Evolutionary conservation across 1,140 invertebrate species (phyloP).

Genomic region (Lithobius niger): DNA sequence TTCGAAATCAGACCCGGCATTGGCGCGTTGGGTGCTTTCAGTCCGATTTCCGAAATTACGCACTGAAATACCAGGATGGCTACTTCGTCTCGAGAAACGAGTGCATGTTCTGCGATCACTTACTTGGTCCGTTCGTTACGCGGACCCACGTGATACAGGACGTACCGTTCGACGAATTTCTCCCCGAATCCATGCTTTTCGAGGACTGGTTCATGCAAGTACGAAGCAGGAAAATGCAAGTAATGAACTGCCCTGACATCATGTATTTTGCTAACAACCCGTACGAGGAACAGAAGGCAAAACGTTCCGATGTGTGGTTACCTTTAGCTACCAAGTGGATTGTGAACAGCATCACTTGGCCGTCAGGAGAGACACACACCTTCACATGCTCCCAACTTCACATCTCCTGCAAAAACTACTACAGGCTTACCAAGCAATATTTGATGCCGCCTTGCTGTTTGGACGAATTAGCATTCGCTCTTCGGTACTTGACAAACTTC

Average conservation of each 20-base stretch:
- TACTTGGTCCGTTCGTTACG: constrained; percentile 24
- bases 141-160: constrained; percentile 13
- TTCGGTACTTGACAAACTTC: constrained; percentile 9
- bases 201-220: constrained; percentile 17
- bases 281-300: background rate
- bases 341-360: background rate
- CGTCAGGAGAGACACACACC: background rate
- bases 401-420: background rate
- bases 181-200: constrained; percentile 14
- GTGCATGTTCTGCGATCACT: constrained; percentile 28
- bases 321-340: constrained; percentile 17
- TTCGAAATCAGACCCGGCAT: constrained; percentile 22
- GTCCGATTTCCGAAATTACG: constrained; percentile 21
- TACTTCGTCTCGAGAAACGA: constrained; percentile 24
- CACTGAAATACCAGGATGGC: constrained; percentile 22
- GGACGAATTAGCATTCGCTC: constrained; percentile 13
- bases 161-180: constrained; percentile 14
- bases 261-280: constrained; percentile 1
- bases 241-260: constrained; percentile 14
- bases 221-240: constrained; percentile 11
- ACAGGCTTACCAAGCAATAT: background rate
- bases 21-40: constrained; percentile 28
- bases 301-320: constrained; percentile 18
- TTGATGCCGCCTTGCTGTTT: constrained; percentile 18
- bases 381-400: background rate